These are phyloP conservation scores for Atlantisia rogersi DNA, from an alignment of 2,113 vertebrate genomes.

Conservation along the genomic window DNA sequence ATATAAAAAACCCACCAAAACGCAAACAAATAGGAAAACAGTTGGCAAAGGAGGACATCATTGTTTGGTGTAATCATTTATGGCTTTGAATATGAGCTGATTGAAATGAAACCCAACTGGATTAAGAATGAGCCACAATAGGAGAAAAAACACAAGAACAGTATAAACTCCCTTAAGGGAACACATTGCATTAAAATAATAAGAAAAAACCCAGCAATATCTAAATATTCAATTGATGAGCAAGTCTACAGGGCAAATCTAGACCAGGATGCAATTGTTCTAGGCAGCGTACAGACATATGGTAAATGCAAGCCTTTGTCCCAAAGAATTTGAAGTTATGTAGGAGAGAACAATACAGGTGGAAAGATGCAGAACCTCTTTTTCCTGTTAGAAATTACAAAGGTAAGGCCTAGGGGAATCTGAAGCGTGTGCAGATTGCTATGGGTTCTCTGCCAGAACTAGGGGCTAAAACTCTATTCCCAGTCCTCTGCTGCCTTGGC, in stretches of 20 bases:
- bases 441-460: neutral
- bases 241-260: neutral
- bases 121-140: neutral
- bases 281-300: neutral
- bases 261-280: neutral
- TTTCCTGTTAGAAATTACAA: neutral
- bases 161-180: neutral
- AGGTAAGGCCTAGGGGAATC: neutral
- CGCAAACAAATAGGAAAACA: neutral
- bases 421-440: neutral
- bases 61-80: neutral
- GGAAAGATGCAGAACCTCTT: neutral
- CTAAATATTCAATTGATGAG: neutral
- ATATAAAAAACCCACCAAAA: neutral
- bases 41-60: neutral
- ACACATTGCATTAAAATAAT: neutral
- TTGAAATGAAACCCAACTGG: neutral
- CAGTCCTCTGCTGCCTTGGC: neutral
- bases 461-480: neutral
- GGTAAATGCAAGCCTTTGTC: neutral
- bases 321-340: neutral
- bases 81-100: neutral
- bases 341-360: neutral
- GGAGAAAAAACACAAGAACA: neutral
- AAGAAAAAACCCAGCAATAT: neutral